Base-by-base conservation (phyloP, 2,797 vertebrate genomes). In the Dromococcyx pavoninus region DNA sequence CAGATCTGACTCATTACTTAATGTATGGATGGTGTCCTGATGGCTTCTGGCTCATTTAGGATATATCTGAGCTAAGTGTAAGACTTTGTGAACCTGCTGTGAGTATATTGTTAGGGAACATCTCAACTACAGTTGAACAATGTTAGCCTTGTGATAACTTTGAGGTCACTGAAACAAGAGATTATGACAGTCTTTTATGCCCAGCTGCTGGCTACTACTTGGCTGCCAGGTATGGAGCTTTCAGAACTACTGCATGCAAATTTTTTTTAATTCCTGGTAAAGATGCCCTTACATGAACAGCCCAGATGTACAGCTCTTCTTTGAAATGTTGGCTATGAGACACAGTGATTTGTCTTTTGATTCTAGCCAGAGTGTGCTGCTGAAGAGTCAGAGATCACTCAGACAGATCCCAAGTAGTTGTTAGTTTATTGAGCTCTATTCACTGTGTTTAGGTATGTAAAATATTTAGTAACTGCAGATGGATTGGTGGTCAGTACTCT, bases 221-320 rank as follows among this genome's bases (percentile, higher is more conserved):
- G 33, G 5, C 18, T 56, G 37, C 22, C n/a, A 60, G 7, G 7
- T 35, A 3, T 27, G 28, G 60, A 65, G 9, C 33, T 92, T 65
- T 72, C 17, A 69, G 37, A 44, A 32, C 21, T 21, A 33, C 5
- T n/a, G 11, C 2, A 0, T 11, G 3, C n/a, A n/a, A n/a, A 5
- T 60, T 74, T 78, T 86, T 70, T 24, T 22, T 35, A 22, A n/a
- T 81, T 83, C 16, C 44, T 24, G 16, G 54, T 50, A n/a, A 1
- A 4, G 53, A 48, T 71, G 12, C 33, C 44, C 19, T 37, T 25
- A 11, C 0, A 0, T 17, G 62, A 77, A 18, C 32, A 75, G 39
- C 24, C 65, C 24, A 77, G 11, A 41, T 28, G 22, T 39, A 16
- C 5, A n/a, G 37, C 25, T 53, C 22, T 48, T 67, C 35, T 13